Conservation (phyloP, 2,888 invertebrate species). For the Copidosoma aretas region DNA sequence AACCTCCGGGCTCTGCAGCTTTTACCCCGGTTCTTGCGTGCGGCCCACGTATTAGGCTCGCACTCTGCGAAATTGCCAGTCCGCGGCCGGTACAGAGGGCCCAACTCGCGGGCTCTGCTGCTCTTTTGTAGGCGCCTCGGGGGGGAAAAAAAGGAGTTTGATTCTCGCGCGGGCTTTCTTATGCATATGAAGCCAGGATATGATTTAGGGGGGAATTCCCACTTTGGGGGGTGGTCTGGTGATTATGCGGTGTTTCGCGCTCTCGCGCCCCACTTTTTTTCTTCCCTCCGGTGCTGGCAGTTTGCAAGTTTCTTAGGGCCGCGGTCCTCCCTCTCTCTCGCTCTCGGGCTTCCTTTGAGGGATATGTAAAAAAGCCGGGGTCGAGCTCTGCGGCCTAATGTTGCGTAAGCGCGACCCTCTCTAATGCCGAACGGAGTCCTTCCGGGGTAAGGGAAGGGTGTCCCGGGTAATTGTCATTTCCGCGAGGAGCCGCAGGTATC, state of each 20-base stretch:
- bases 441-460: no score
- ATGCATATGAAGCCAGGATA: not conserved
- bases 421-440: no score
- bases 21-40: no score
- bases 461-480: no score
- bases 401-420: no score
- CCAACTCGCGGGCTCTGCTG: not conserved
- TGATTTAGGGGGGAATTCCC: not conserved
- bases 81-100: not conserved
- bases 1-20: no score
- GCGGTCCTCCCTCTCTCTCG: no score
- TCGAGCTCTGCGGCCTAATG: not conserved
- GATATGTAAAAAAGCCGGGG: not conserved
- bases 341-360: not conserved
- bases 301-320: no score
- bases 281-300: no score
- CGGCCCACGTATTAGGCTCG: no score
- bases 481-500: no score
- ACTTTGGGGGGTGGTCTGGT: not conserved
- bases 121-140: no score
- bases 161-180: not conserved
- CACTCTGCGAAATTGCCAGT: not conserved
- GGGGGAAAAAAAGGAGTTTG: not conserved
- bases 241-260: not conserved
- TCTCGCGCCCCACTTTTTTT: not conserved